These are phyloP conservation scores for Ormia ochracea DNA, from an alignment of 2,888 invertebrate species.

Conservation along the genomic window DNA sequence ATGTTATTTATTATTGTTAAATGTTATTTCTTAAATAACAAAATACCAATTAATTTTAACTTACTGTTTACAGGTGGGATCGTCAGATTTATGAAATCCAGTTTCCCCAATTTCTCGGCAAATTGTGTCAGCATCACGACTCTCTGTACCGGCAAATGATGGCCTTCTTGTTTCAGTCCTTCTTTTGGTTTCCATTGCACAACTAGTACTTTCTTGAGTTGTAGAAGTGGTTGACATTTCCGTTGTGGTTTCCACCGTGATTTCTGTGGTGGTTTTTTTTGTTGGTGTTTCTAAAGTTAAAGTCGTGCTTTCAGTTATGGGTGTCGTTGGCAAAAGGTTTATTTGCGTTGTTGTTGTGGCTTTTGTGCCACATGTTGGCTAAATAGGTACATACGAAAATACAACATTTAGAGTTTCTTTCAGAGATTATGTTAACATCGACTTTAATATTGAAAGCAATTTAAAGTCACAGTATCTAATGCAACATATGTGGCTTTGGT, in stretches of 20 bases:
- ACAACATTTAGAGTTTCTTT: too few relatives aligned
- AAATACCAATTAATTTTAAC: neutral
- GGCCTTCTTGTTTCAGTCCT: neutral
- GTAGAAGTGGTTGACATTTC: conserved; percentile 3
- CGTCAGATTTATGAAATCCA: conserved; percentile 54
- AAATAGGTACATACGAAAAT: too few relatives aligned
- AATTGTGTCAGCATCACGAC: conserved; percentile 49
- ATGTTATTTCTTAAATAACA: neutral
- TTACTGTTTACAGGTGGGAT: conserved; percentile 65
- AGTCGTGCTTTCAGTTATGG: neutral
- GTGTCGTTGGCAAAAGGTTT: neutral
- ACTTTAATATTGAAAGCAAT: too few relatives aligned
- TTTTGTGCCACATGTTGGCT: conserved; percentile 19
- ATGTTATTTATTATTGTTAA: neutral
- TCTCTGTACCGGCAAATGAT: neutral
- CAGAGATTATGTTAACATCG: too few relatives aligned
- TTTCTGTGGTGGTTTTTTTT: neutral
- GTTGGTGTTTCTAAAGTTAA: neutral
- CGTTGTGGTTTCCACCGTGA: neutral
- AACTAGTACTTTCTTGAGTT: neutral
- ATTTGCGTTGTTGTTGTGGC: conserved; percentile 14
- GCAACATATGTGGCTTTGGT: too few relatives aligned
- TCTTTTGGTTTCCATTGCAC: conserved; percentile 6
- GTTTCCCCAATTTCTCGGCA: conserved; percentile 36
- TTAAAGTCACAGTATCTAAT: too few relatives aligned